Percentiles rank a stretch among this genome's conserved stretches.
Evolutionary conservation across 2,888 invertebrate species (phyloP).

Genomic region (Pardosa pseudoannulata): DNA sequence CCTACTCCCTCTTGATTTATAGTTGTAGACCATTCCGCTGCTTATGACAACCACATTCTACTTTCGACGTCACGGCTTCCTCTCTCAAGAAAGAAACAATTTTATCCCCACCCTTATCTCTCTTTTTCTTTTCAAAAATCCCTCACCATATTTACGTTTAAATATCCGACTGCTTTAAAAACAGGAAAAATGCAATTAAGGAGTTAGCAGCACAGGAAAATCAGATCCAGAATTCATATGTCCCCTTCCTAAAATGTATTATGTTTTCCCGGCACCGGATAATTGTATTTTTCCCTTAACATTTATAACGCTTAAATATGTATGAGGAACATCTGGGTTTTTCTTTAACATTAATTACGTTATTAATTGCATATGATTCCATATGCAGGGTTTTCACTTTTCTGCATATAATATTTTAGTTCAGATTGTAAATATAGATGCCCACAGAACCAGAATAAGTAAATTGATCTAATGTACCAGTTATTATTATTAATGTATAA

Average conservation of each 20-base stretch:
- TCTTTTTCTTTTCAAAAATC: neutral
- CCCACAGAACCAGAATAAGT: too few species aligned
- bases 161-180: neutral
- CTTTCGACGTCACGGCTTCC: neutral
- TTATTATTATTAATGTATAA: too few species aligned
- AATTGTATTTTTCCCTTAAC: neutral
- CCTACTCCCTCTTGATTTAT: neutral
- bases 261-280: neutral
- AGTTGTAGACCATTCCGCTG: neutral
- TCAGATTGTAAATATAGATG: too few species aligned
- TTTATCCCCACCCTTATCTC: neutral
- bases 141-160: neutral
- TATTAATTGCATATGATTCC: too few species aligned
- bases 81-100: neutral
- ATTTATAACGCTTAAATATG: neutral
- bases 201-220: neutral
- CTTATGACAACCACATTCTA: neutral
- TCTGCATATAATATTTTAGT: too few species aligned
- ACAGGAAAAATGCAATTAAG: slow-evolving; percentile 1
- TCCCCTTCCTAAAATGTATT: neutral
- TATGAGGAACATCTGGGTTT: neutral
- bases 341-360: neutral
- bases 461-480: too few species aligned
- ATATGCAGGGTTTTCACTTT: too few species aligned
- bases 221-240: neutral